Percentiles rank a stretch among this genome's conserved stretches.
These are phyloP conservation scores for Bostrychus sinensis DNA, from an alignment of 2,113 vertebrate species.

Conservation along the genomic window DNA sequence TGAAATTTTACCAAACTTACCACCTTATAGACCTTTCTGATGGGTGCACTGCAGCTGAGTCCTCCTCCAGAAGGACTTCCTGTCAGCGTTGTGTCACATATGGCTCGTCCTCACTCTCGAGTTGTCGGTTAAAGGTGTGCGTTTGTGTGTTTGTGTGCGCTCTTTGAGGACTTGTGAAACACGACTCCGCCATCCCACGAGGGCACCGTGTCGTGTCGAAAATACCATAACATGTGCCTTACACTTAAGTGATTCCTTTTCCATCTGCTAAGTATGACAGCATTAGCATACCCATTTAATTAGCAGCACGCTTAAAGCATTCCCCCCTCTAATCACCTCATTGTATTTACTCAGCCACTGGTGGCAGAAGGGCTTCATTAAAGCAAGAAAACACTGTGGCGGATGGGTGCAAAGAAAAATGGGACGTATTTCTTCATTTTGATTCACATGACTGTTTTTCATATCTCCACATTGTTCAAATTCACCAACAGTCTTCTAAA, in stretches of 20 bases:
- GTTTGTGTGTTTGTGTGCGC: conserved; percentile 13
- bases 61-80: conserved; percentile 18
- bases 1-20: too few relatives aligned
- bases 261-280: conserved; percentile 99
- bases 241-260: conserved; percentile 99
- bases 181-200: conserved; percentile 83
- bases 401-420: conserved; percentile 31
- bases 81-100: conserved; percentile 29
- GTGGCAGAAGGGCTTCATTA: conserved; percentile 59
- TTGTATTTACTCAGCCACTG: conserved; percentile 90
- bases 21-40: too few relatives aligned
- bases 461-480: conserved; percentile 6
- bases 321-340: conserved; percentile 96
- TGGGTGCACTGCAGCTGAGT: conserved; percentile 1
- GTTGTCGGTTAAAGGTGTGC: conserved; percentile 45
- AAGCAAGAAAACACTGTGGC: conserved; percentile 19
- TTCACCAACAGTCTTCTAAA: neutral
- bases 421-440: conserved; percentile 15
- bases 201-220: conserved; percentile 92
- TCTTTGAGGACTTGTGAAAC: conserved; percentile 48
- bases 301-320: conserved; percentile 93
- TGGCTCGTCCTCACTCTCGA: conserved; percentile 30
- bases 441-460: conserved; percentile 1
- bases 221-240: conserved; percentile 98
- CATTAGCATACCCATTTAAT: conserved; percentile 99